phyloP scores from a whole-genome alignment of 2,888 invertebrate genomes.

The Pristionchus fissidentatus region DNA sequence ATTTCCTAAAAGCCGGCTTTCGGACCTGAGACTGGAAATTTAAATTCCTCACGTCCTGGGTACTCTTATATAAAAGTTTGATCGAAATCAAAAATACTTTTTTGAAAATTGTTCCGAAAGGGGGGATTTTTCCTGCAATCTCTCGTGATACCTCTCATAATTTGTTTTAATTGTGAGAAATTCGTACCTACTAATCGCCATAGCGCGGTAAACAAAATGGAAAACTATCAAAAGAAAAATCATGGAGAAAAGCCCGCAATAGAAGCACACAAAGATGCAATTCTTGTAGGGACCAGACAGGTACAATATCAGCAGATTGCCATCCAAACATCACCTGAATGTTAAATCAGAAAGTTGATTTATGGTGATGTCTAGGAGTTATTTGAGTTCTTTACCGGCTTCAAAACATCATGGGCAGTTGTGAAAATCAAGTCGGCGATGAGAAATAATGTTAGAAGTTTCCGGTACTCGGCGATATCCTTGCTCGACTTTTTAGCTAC shows the following conservation, averaged over 20 bases:
- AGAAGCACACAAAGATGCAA: neutral
- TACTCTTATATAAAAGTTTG: neutral
- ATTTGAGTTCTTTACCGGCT: no score
- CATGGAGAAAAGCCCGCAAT: neutral
- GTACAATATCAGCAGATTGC: neutral
- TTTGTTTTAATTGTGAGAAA: no score
- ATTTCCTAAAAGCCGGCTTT: no score
- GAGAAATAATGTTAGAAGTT: neutral
- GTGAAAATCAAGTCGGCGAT: neutral
- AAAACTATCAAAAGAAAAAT: neutral
- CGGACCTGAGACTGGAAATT: no score
- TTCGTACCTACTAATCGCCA: neutral
- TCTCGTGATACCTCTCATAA: no score
- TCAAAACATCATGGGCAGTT: neutral
- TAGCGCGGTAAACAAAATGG: neutral
- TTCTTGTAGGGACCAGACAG: neutral
- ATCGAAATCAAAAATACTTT: no score
- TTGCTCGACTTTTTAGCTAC: neutral
- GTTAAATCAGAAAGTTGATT: no score
- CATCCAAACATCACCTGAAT: neutral
- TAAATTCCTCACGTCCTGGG: no score
- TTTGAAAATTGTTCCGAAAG: no score
- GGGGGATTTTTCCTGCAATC: no score
- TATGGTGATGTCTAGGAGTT: no score
- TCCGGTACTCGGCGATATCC: neutral